Base-by-base conservation (phyloP, 2,797 vertebrate species). In the Anomalospiza imberbis region DNA sequence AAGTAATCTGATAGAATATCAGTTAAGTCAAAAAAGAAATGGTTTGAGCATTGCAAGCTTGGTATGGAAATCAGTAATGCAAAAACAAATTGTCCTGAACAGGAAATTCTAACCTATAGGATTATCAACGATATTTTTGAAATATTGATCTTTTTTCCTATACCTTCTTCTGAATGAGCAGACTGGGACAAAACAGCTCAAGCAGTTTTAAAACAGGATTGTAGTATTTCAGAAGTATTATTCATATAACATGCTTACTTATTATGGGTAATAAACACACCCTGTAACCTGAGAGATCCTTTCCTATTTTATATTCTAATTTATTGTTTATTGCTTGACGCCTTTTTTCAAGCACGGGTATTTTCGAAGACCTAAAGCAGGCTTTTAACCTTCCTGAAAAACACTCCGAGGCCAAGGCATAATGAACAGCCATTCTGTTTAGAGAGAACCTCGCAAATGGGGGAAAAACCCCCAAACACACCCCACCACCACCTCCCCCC, bases 381-480 rank as follows among this genome's bases (percentile, higher is more conserved):
- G 25, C 15, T 34, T 82, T 51, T 21, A 82, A 42, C 15, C 28
- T 50, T 83, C 42, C n/a, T 36, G 32, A 62, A 29, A 51, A 58
- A 45, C 17, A 10, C 20, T 25, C 15, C 1, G 9, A 76, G 10
- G 9, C 12, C 36, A 47, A 53, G 6, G 18, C 36, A 62, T 25
- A 68, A 29, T 1, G 20, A 38, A 63, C 25, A 36, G 10, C 34
- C 32, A 19, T 29, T 74, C n/a, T 19, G 11, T 19, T 50, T 12
- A 62, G 31, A 14, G 12, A 74, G 31, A 67, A 53, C 6, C 19
- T 58, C 0, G 0, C 8, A 40, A 16, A 13, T 2, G 4, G 8
- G 7, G 11, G 6, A 13, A 2, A 9, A 34, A n/a, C 9, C 5
- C 11, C 25, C 14, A 42, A 21, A 62, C 20, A 55, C 20, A 70